phyloP scores from a whole-genome alignment of 2,113 vertebrate species.

The Pavo muticus region DNA sequence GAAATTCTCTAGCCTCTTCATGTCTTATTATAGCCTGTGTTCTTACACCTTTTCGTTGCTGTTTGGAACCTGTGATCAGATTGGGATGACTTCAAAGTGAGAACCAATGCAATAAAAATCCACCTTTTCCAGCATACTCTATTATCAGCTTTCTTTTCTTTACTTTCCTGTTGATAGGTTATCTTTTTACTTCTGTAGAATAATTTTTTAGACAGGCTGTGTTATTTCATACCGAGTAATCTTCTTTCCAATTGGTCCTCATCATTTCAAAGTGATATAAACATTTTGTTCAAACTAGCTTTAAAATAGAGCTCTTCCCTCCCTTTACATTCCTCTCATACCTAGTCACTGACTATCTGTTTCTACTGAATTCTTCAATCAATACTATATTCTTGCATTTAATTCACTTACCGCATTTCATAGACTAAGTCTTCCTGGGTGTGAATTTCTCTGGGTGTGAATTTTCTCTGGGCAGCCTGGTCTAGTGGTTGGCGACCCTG shows the following conservation, averaged over 20 bases:
- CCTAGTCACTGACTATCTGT: rapidly evolving
- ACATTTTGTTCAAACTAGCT: not conserved
- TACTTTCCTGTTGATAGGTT: not conserved
- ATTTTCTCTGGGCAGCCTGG: too few species aligned
- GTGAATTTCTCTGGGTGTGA: not conserved
- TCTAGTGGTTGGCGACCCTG: too few species aligned
- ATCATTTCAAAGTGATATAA: not conserved
- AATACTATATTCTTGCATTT: not conserved
- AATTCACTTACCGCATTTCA: not conserved
- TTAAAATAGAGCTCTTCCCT: not conserved
- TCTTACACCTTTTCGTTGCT: constrained; percentile 9
- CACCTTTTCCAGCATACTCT: not conserved
- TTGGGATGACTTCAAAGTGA: not conserved
- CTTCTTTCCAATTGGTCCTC: constrained; percentile 12
- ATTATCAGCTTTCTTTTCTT: not conserved
- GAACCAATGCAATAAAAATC: not conserved
- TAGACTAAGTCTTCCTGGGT: not conserved
- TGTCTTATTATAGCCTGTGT: not conserved
- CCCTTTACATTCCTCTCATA: not conserved
- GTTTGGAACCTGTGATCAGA: not conserved
- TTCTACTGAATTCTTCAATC: not conserved
- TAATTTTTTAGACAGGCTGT: not conserved
- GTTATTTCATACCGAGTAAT: not conserved
- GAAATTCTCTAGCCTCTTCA: not conserved
- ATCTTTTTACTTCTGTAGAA: not conserved